Conservation (phyloP, 2,113 vertebrate genomes). For the Misgurnus mizolepis region DNA sequence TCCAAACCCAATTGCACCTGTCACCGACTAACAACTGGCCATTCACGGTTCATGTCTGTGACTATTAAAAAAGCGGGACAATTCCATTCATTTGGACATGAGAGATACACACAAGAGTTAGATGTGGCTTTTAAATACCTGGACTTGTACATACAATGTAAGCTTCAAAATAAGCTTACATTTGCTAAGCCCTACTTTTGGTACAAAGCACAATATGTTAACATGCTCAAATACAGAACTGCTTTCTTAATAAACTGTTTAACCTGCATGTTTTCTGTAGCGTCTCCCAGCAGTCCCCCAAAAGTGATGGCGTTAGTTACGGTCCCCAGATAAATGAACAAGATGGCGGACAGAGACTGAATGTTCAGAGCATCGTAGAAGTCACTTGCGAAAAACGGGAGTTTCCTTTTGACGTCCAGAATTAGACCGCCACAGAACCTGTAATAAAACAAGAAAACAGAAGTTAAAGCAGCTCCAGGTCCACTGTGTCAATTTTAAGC, state of each 20-base stretch:
- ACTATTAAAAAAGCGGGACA: too few species aligned
- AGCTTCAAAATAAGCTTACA: neutral
- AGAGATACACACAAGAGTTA: neutral
- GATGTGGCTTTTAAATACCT: neutral
- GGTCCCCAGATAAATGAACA: slow-evolving; percentile 97
- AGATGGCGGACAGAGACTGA: slow-evolving; percentile 92
- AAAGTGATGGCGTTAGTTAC: slow-evolving; percentile 99
- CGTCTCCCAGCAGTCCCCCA: slow-evolving; percentile 93
- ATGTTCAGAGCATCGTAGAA: slow-evolving; percentile 93
- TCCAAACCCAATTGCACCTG: neutral
- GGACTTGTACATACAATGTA: neutral
- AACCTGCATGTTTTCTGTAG: slow-evolving; percentile 98
- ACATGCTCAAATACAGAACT: neutral
- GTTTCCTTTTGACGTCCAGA: slow-evolving; percentile 93
- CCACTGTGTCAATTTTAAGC: too few species aligned
- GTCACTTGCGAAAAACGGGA: slow-evolving; percentile 93
- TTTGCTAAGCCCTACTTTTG: neutral
- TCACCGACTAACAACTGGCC: neutral
- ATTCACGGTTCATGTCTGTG: neutral
- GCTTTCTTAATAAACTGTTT: neutral
- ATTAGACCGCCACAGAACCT: slow-evolving; percentile 95
- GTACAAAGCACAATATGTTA: neutral
- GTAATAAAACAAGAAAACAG: neutral
- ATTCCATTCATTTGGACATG: neutral
- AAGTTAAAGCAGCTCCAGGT: too few species aligned